Percentiles rank a stretch among this genome's conserved stretches.
These are phyloP conservation scores for Hypothenemus hampei DNA, from an alignment of 1,140 invertebrate species.

Conservation along the genomic window DNA sequence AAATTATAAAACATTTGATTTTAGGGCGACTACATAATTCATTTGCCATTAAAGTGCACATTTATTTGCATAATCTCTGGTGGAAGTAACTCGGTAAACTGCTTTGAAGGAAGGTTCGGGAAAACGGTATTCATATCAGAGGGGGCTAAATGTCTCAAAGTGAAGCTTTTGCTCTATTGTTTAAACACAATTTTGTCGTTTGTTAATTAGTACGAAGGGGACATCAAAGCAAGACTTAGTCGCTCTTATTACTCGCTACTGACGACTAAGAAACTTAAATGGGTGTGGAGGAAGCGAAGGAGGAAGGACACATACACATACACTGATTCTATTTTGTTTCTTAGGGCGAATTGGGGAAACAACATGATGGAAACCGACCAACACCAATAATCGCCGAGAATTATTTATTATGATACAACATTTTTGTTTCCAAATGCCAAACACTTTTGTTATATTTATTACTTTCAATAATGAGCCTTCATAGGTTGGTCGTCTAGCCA, in stretches of 20 bases:
- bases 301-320: too few species aligned
- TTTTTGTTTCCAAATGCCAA: too few species aligned
- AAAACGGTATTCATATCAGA: slow-evolving; percentile 31
- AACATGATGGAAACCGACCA: slow-evolving; percentile 24
- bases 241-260: slow-evolving; percentile 31
- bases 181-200: slow-evolving; percentile 37
- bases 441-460: too few species aligned
- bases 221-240: slow-evolving; percentile 29
- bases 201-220: slow-evolving; percentile 32
- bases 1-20: too few species aligned
- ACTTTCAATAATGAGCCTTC: too few species aligned
- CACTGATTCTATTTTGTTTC: slow-evolving; percentile 32
- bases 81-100: slow-evolving; percentile 17
- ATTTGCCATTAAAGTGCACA: slow-evolving; percentile 22
- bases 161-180: slow-evolving; percentile 30
- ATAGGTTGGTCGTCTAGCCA: too few species aligned
- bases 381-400: slow-evolving; percentile 26
- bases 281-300: slow-evolving; percentile 14
- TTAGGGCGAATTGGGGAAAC: slow-evolving; percentile 23
- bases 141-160: slow-evolving; percentile 30
- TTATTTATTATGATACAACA: too few species aligned
- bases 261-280: slow-evolving; percentile 29
- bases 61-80: slow-evolving; percentile 26
- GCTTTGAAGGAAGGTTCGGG: slow-evolving; percentile 28
- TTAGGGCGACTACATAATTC: slow-evolving; percentile 29